These are phyloP conservation scores for Tromatobia lineatoria DNA, from an alignment of 2,888 invertebrate species.

Conservation along the genomic window DNA sequence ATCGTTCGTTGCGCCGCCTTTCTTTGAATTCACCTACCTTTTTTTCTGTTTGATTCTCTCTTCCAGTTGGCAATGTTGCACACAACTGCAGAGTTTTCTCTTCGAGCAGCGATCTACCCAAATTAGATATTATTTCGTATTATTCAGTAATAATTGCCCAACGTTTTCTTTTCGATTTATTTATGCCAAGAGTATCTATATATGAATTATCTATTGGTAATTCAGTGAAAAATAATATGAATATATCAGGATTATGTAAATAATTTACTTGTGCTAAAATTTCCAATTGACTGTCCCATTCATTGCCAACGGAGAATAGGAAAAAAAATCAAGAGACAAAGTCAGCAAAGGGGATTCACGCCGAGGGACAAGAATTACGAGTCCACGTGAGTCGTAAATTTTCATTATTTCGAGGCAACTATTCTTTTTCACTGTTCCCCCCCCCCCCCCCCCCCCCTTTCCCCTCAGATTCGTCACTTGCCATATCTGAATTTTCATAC, in stretches of 20 bases:
- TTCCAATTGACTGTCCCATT: slow-evolving; percentile 64
- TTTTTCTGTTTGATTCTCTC: slow-evolving; percentile 1
- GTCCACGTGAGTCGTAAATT: neutral
- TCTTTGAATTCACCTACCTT: slow-evolving; percentile 27
- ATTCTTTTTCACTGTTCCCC: slow-evolving; percentile 9
- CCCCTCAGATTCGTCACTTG: neutral
- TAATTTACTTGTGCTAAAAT: slow-evolving; percentile 70
- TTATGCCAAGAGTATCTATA: slow-evolving; percentile 77
- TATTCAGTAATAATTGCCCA: slow-evolving; percentile 60
- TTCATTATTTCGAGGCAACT: neutral
- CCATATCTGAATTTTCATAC: neutral
- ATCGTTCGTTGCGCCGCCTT: slow-evolving; percentile 19
- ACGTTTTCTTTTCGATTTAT: slow-evolving; percentile 71
- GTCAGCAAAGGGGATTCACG: slow-evolving; percentile 20
- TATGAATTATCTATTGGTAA: slow-evolving; percentile 67
- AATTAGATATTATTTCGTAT: slow-evolving; percentile 64
- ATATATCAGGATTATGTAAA: slow-evolving; percentile 74
- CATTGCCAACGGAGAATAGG: slow-evolving; percentile 4
- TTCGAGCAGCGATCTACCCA: slow-evolving; percentile 47
- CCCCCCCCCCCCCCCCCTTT: too few relatives aligned
- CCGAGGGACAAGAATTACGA: slow-evolving; percentile 1
- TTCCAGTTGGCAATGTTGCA: slow-evolving; percentile 35
- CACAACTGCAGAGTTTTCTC: slow-evolving; percentile 32
- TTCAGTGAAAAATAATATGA: slow-evolving; percentile 71
- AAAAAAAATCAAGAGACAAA: slow-evolving; percentile 17